These are phyloP conservation scores for Brachionus sp. DNA, from an alignment of 1,140 invertebrate species.

Conservation along the genomic window DNA sequence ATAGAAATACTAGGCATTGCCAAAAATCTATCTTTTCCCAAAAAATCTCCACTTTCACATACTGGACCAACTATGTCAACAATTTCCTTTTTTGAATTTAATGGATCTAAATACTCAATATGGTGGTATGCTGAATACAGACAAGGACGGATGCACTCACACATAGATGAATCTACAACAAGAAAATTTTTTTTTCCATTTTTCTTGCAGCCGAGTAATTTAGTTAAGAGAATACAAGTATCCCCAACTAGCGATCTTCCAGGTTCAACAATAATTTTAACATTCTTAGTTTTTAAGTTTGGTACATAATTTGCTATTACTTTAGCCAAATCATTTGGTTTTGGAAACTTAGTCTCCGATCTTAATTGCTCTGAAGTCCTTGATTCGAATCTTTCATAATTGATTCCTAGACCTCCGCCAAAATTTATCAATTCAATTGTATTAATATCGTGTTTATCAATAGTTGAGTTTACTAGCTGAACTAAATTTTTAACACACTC, in stretches of 20 bases:
- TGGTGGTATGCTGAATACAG: conserved; percentile 59
- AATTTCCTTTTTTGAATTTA: conserved; percentile 46
- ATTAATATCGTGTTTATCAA: conserved; percentile 46
- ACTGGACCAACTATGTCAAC: conserved; percentile 61
- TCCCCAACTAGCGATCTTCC: conserved; percentile 58
- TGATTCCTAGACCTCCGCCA: conserved; percentile 59
- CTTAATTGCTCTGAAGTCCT: not conserved
- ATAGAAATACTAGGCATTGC: not conserved
- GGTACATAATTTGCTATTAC: conserved; percentile 48
- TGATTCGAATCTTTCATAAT: conserved; percentile 51
- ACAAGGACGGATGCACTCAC: conserved; percentile 59
- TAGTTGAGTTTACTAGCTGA: not conserved
- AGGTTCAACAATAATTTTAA: conserved; percentile 58
- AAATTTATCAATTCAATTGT: conserved; percentile 54
- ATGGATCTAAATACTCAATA: conserved; percentile 49
- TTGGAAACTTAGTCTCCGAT: conserved; percentile 36
- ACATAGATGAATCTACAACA: conserved; percentile 55
- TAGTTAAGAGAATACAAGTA: conserved; percentile 53
- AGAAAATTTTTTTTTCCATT: conserved; percentile 50
- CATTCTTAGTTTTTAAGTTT: conserved; percentile 48
- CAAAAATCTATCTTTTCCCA: conserved; percentile 52
- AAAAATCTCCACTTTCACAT: conserved; percentile 60
- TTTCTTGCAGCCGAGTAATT: conserved; percentile 51
- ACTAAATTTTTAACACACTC: conserved; percentile 49
- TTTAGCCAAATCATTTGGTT: conserved; percentile 47